These are phyloP conservation scores for Hydrochoerus hydrochaeris DNA, from an alignment of 2,113 vertebrate genomes.

Conservation along the genomic window DNA sequence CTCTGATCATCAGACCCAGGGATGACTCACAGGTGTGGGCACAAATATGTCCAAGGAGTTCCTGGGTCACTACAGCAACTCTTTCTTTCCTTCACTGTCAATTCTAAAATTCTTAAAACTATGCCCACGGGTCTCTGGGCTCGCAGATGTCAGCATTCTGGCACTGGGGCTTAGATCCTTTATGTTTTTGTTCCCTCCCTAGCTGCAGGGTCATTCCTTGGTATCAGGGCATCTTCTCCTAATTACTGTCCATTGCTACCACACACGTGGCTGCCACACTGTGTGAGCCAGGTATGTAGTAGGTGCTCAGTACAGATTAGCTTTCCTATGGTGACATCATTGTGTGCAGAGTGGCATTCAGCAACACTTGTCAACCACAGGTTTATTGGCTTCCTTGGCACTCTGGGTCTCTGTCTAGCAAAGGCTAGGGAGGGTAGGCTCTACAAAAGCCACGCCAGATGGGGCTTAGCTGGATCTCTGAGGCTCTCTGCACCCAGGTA, in stretches of 20 bases:
- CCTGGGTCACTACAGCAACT: background rate
- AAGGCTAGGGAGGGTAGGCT: background rate
- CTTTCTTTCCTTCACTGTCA: background rate
- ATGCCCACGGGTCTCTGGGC: background rate
- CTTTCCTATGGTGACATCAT: background rate
- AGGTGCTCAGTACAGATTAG: background rate
- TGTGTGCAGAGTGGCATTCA: background rate
- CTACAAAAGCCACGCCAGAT: background rate
- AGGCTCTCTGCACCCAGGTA: background rate
- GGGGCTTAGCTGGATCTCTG: background rate
- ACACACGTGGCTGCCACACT: accelerated
- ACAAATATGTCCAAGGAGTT: background rate
- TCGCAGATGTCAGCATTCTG: background rate
- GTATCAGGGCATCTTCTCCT: background rate
- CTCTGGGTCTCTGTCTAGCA: background rate
- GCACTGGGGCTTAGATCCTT: background rate
- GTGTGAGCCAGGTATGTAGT: background rate
- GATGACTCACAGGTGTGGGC: conserved; percentile 10
- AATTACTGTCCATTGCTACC: background rate
- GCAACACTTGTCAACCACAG: accelerated
- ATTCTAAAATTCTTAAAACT: background rate
- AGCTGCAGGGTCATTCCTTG: background rate
- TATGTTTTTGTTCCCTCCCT: background rate
- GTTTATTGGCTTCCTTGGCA: background rate
- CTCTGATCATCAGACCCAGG: background rate